Evolutionary conservation across 2,888 invertebrate genomes (phyloP).

Genomic region (Melanargia galathea): DNA sequence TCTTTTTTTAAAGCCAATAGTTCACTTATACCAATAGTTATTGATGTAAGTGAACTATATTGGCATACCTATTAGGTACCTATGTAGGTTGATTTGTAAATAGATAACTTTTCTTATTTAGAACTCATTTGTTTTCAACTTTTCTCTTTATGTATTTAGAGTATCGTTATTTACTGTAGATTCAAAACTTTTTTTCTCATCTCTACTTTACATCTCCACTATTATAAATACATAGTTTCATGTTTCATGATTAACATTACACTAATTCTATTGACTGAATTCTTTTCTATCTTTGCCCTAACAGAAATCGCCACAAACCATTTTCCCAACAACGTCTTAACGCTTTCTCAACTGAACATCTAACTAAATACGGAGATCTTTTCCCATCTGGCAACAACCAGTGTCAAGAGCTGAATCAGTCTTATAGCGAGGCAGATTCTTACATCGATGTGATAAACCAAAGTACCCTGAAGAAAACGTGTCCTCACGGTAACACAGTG

Average conservation of each 20-base stretch:
- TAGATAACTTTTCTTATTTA: not conserved
- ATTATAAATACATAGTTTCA: constrained; percentile 20
- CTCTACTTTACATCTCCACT: constrained; percentile 14
- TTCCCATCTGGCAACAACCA: constrained; percentile 77
- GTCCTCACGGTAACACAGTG: constrained; percentile 74
- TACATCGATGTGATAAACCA: constrained; percentile 75
- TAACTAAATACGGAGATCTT: constrained; percentile 75
- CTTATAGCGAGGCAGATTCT: constrained; percentile 75
- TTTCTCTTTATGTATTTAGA: not conserved
- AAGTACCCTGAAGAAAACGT: constrained; percentile 65
- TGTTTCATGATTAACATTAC: constrained; percentile 28
- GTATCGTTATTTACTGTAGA: not conserved
- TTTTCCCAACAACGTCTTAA: constrained; percentile 80
- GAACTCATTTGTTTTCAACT: not conserved
- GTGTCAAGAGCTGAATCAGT: constrained; percentile 76
- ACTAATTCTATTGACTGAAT: constrained; percentile 53
- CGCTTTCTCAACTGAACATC: constrained; percentile 79
- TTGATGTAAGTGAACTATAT: no score
- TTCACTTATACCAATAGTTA: no score
- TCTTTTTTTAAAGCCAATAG: no score
- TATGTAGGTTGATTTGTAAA: not conserved
- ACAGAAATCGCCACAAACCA: constrained; percentile 80
- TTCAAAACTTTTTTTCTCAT: constrained; percentile 1
- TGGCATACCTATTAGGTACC: no score
- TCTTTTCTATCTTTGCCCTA: constrained; percentile 66